Evolutionary conservation across 2,888 invertebrate genomes (phyloP).

Genomic region (Conops quadrifasciatus): DNA sequence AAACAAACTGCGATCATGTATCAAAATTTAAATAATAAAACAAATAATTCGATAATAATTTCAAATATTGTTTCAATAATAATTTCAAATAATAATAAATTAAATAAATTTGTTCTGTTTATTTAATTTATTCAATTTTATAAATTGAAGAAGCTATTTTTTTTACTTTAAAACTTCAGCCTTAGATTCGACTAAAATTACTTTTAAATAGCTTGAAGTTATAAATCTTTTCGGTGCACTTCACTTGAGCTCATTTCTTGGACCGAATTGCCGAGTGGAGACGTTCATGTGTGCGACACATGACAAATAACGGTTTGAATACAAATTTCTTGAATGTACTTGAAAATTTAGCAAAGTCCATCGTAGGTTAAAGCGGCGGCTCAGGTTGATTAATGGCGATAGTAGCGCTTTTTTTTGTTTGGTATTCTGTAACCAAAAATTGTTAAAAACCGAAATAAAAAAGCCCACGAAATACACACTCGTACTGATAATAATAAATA

Average conservation of each 20-base stretch:
- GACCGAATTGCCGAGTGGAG: neutral
- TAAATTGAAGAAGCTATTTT: too few relatives aligned
- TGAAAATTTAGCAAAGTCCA: neutral
- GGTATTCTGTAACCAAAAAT: neutral
- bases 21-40: neutral
- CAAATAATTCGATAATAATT: neutral
- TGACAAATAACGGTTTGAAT: neutral
- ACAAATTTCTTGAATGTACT: constrained; percentile 20
- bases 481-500: constrained; percentile 9
- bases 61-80: neutral
- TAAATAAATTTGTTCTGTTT: too few relatives aligned
- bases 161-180: too few relatives aligned
- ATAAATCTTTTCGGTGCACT: too few relatives aligned
- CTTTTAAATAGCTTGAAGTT: too few relatives aligned
- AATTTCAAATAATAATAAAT: too few relatives aligned
- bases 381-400: neutral
- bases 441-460: constrained; percentile 1
- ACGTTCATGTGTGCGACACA: neutral
- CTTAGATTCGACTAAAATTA: too few relatives aligned
- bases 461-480: neutral
- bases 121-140: too few relatives aligned
- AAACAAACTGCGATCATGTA: neutral
- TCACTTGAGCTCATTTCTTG: too few relatives aligned
- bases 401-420: neutral
- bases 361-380: neutral